phyloP scores from a whole-genome alignment of 2,113 vertebrate genomes.

The Ceyx margarethae region DNA sequence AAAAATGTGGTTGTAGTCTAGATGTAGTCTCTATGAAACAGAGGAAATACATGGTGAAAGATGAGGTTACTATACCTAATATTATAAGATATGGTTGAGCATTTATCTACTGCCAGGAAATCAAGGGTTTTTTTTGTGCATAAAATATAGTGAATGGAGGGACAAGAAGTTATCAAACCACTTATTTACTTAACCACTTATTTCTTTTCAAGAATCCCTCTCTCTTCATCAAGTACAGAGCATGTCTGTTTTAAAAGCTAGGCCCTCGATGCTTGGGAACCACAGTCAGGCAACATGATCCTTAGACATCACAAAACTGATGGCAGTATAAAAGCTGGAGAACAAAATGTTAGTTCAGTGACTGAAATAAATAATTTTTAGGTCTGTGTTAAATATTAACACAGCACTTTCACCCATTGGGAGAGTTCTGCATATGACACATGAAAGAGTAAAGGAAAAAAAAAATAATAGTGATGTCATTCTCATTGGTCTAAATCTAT shows the following conservation, averaged over 20 bases:
- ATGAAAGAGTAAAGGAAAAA: neutral
- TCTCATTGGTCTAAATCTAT: neutral
- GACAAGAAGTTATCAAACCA: neutral
- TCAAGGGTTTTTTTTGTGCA: neutral
- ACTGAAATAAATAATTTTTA: neutral
- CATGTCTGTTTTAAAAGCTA: neutral
- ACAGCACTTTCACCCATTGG: neutral
- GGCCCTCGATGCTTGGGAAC: neutral
- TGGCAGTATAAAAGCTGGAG: neutral
- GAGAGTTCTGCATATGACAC: neutral
- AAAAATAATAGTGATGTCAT: neutral
- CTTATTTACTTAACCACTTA: neutral
- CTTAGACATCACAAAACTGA: neutral
- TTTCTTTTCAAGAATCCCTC: neutral
- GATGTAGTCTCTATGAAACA: neutral
- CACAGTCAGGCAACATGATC: neutral
- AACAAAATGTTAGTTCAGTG: neutral
- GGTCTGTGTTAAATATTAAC: neutral
- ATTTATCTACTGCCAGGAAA: neutral
- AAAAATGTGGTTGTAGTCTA: neutral
- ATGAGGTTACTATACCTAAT: neutral
- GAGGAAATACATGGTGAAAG: neutral
- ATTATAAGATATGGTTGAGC: neutral
- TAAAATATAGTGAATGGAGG: fast-evolving
- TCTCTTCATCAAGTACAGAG: neutral